Conservation (phyloP, 2,888 invertebrate genomes). For the Taphrorychus bicolor region DNA sequence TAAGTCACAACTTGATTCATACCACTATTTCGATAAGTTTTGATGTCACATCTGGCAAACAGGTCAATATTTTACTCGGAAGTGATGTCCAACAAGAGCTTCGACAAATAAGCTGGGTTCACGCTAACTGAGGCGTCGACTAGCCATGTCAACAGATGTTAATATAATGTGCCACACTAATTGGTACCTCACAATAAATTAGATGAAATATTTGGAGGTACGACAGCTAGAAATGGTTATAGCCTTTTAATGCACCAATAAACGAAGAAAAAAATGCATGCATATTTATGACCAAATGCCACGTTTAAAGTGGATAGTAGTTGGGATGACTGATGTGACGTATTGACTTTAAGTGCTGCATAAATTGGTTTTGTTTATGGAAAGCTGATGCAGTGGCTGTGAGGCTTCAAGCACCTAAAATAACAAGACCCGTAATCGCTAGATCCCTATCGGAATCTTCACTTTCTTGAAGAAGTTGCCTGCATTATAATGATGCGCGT, state of each 20-base stretch:
- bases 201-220: conserved; percentile 7
- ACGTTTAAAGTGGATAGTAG: conserved; percentile 2
- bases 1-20: too few relatives aligned
- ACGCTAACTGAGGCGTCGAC: conserved; percentile 7
- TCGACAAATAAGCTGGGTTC: conserved; percentile 8
- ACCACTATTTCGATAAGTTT: not conserved
- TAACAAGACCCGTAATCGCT: conserved; percentile 3
- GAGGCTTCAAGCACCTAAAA: not conserved
- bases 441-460: conserved; percentile 22
- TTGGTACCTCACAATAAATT: conserved; percentile 8
- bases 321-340: conserved; percentile 6
- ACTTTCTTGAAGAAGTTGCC: conserved; percentile 13
- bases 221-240: conserved; percentile 12
- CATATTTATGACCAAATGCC: conserved; percentile 9
- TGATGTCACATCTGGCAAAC: not conserved
- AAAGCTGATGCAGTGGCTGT: not conserved
- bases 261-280: conserved; percentile 5
- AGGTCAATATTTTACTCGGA: conserved; percentile 4
- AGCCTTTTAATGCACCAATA: conserved; percentile 1
- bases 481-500: conserved; percentile 19
- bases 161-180: conserved; percentile 13
- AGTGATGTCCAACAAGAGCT: conserved; percentile 12
- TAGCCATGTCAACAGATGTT: conserved; percentile 11
- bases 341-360: not conserved
- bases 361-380: not conserved